A percentile compares a stretch with the other conserved stretches of the same genome.
phyloP scores from a whole-genome alignment of 2,113 vertebrate genomes.

The Notarius quadriscutis region DNA sequence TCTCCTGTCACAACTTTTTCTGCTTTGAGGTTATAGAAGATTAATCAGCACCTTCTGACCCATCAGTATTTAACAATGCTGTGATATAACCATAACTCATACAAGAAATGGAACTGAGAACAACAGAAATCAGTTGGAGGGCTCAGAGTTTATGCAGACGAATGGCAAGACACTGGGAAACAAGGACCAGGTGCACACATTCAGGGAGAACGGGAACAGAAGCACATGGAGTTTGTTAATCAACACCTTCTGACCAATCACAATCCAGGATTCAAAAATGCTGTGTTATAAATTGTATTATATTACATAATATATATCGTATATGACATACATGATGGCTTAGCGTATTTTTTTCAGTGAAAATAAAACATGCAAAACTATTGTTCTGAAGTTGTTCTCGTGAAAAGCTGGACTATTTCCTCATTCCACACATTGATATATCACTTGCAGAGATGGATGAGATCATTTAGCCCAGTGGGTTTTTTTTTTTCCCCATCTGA shows the following conservation, averaged over 20 bases:
- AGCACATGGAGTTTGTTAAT: too few species aligned
- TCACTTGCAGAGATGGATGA: neutral
- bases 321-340: neutral
- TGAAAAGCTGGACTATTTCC: neutral
- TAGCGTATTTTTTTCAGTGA: neutral
- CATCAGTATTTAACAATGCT: neutral
- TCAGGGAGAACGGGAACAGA: neutral
- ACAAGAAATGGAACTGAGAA: neutral
- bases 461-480: neutral
- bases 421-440: neutral
- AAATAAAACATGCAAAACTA: neutral
- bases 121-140: neutral
- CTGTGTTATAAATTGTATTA: neutral
- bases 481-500: neutral
- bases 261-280: neutral
- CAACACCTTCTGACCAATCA: neutral
- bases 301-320: neutral
- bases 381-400: neutral
- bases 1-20: too few species aligned
- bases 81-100: neutral
- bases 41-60: too few species aligned
- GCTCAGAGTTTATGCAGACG: neutral
- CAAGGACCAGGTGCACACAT: neutral
- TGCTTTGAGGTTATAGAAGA: too few species aligned
- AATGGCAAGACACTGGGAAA: neutral